Evolutionary conservation across 1,140 invertebrate genomes (phyloP).

Genomic region (Periplaneta americana): DNA sequence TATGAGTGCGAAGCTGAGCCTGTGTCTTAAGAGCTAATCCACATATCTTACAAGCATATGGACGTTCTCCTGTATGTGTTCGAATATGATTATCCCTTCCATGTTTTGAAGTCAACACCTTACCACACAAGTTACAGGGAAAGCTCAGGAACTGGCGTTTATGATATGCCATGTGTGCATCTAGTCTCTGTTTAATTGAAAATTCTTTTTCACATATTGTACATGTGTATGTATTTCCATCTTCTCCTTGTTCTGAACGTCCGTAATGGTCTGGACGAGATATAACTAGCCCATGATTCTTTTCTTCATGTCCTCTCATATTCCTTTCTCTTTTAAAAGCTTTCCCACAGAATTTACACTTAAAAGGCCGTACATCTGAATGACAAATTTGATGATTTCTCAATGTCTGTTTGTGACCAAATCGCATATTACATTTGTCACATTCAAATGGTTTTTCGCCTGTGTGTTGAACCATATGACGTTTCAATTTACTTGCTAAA

Average conservation of each 20-base stretch:
- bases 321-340: slow-evolving; percentile 33
- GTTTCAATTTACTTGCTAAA: not conserved
- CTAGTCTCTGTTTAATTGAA: not conserved
- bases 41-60: slow-evolving; percentile 49
- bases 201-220: not conserved
- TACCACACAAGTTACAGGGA: slow-evolving; percentile 70
- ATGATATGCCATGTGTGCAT: slow-evolving; percentile 10
- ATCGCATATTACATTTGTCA: slow-evolving; percentile 51
- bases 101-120: slow-evolving; percentile 59
- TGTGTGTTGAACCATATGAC: slow-evolving; percentile 31
- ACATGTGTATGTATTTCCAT: slow-evolving; percentile 1
- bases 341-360: slow-evolving; percentile 39
- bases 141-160: slow-evolving; percentile 31
- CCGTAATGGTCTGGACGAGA: slow-evolving; percentile 28
- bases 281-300: slow-evolving; percentile 35
- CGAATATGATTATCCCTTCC: slow-evolving; percentile 51
- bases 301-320: slow-evolving; percentile 46
- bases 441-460: slow-evolving; percentile 37
- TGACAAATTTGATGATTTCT: slow-evolving; percentile 36
- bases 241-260: slow-evolving; percentile 41
- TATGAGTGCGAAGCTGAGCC: slow-evolving; percentile 32
- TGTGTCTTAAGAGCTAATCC: slow-evolving; percentile 42
- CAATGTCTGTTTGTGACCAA: slow-evolving; percentile 35
- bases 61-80: slow-evolving; percentile 39
- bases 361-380: slow-evolving; percentile 42